Evolutionary conservation across 2,888 invertebrate species (phyloP).

Genomic region (Clostera curtula): DNA sequence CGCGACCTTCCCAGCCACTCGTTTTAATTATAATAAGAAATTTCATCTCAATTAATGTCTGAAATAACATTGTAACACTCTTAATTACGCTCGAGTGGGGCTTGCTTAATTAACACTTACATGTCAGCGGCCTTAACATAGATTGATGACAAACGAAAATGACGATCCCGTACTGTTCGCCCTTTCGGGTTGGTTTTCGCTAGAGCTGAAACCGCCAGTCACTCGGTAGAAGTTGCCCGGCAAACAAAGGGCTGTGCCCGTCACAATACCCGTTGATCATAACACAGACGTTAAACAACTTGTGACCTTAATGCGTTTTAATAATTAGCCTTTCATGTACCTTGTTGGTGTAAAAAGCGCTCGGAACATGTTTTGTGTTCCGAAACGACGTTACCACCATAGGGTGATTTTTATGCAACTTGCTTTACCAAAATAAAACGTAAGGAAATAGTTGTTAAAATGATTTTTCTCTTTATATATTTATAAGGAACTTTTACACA

Average conservation of each 20-base stretch:
- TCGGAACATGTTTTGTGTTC: neutral
- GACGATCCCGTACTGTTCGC: conserved; percentile 60
- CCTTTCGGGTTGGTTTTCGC: conserved; percentile 50
- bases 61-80: conserved; percentile 73
- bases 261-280: conserved; percentile 51
- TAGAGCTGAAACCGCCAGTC: conserved; percentile 59
- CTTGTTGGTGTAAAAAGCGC: conserved; percentile 4
- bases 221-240: conserved; percentile 46
- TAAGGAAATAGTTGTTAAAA: too few species aligned
- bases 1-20: conserved; percentile 31
- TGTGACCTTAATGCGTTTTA: conserved; percentile 64
- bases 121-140: conserved; percentile 71
- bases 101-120: conserved; percentile 74
- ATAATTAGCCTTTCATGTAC: conserved; percentile 51
- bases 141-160: conserved; percentile 75
- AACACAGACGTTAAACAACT: conserved; percentile 52
- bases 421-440: too few species aligned
- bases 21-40: conserved; percentile 68
- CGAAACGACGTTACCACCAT: too few species aligned
- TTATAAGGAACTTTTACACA: too few species aligned
- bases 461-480: too few species aligned
- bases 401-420: too few species aligned
- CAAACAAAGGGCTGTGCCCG: conserved; percentile 51
- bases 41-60: conserved; percentile 75
- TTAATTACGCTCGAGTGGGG: conserved; percentile 73